Conservation (phyloP, 2,888 invertebrate species). For the Agriopis aurantiaria region DNA sequence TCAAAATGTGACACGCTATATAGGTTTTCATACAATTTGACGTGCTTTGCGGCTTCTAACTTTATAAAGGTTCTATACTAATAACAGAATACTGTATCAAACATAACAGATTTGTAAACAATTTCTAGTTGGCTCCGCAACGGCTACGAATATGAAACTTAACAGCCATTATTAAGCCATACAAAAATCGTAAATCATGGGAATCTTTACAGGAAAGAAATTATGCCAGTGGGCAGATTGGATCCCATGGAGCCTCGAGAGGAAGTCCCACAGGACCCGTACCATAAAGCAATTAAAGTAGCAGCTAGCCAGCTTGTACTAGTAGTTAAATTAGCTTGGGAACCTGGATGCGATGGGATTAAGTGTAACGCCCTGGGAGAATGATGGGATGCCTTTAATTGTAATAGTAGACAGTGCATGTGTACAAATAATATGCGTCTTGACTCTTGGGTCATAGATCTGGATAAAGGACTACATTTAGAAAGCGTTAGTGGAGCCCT, state of each 20-base stretch:
- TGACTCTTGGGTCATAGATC: background rate
- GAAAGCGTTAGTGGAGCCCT: too few relatives aligned
- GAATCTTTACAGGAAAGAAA: constrained; percentile 24
- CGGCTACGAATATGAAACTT: background rate
- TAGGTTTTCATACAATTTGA: too few relatives aligned
- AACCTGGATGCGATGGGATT: constrained; percentile 17
- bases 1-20: too few relatives aligned
- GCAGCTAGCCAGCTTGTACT: constrained; percentile 4
- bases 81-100: too few relatives aligned
- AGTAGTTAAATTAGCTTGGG: constrained; percentile 36
- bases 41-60: too few relatives aligned
- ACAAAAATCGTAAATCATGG: constrained; percentile 24
- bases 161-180: constrained; percentile 11
- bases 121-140: background rate
- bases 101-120: background rate
- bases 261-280: constrained; percentile 37
- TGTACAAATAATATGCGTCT: background rate
- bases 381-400: constrained; percentile 4
- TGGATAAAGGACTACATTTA: too few relatives aligned
- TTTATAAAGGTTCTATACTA: too few relatives aligned
- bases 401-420: background rate
- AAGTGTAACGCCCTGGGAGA: background rate
- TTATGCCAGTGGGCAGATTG: constrained; percentile 19
- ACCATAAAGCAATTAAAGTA: constrained; percentile 34
- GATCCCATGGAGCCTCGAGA: constrained; percentile 14